A percentile compares a stretch with the other conserved stretches of the same genome.
Evolutionary conservation across 2,888 invertebrate genomes (phyloP).

Genomic region (Dastarcus helophoroides): DNA sequence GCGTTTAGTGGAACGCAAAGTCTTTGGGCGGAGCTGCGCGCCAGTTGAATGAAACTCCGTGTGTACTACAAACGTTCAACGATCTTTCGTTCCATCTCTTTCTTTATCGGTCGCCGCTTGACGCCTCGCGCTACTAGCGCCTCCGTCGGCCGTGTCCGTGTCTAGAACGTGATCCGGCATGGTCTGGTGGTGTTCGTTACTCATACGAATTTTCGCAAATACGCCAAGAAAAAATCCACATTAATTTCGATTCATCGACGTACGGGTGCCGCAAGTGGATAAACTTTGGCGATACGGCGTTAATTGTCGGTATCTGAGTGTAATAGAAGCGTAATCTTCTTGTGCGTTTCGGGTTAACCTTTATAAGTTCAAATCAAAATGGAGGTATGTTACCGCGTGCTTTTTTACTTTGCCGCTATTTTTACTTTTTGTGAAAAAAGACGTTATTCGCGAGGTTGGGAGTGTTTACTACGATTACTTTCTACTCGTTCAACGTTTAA

Average conservation of each 20-base stretch:
- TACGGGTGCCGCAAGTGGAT: no score
- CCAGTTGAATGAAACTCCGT: conserved; percentile 32
- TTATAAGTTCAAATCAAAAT: conserved; percentile 36
- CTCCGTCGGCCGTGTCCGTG: no score
- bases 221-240: no score
- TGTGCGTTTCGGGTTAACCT: conserved; percentile 37
- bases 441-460: background rate
- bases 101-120: background rate
- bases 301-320: conserved; percentile 4
- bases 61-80: conserved; percentile 36
- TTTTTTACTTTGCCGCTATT: conserved; percentile 28
- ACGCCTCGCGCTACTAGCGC: conserved; percentile 2
- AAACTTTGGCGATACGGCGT: no score
- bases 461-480: no score
- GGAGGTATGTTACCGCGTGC: conserved; percentile 36
- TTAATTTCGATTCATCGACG: no score
- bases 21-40: conserved; percentile 35
- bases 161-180: conserved; percentile 28
- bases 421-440: conserved; percentile 12
- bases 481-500: no score
- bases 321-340: conserved; percentile 15
- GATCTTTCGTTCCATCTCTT: conserved; percentile 23
- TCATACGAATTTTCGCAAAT: no score
- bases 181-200: no score
- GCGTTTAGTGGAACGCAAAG: no score